These are phyloP conservation scores for Falcunculus frontatus DNA, from an alignment of 2,113 vertebrate species.

Conservation along the genomic window DNA sequence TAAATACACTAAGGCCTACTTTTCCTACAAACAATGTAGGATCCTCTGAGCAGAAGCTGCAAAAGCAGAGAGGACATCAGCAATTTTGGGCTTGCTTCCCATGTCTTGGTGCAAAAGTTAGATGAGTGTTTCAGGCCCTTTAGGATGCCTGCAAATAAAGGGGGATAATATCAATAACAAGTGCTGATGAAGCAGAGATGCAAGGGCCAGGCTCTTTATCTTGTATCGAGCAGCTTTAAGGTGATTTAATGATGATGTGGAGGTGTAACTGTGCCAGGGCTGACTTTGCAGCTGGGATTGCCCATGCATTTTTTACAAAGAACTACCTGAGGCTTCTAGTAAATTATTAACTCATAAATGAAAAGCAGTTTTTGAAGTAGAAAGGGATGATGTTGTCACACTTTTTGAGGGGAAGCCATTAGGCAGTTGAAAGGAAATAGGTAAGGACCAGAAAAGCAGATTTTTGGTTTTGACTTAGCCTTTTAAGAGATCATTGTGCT, in stretches of 20 bases:
- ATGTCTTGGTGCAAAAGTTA: background rate
- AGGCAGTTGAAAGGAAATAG: slow-evolving; percentile 9
- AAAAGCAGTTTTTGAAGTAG: slow-evolving; percentile 27
- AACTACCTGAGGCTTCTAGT: background rate
- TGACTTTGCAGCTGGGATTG: slow-evolving; percentile 11
- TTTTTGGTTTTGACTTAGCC: background rate
- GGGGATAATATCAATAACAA: background rate
- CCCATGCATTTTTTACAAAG: background rate
- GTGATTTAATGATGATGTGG: background rate
- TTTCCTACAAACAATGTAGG: background rate
- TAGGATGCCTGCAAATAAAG: background rate
- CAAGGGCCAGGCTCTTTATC: background rate
- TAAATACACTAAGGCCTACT: background rate
- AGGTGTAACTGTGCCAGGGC: background rate
- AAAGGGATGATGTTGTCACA: background rate
- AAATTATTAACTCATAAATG: slow-evolving; percentile 7
- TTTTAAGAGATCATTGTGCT: background rate
- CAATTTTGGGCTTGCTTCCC: background rate
- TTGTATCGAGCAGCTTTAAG: background rate
- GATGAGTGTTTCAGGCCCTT: background rate
- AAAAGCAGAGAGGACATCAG: background rate
- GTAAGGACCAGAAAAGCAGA: background rate
- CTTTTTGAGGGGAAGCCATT: background rate
- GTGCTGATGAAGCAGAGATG: background rate
- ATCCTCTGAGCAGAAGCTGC: background rate